Base-by-base conservation (phyloP, 2,797 vertebrate species). In the Brachymystax lenok region DNA sequence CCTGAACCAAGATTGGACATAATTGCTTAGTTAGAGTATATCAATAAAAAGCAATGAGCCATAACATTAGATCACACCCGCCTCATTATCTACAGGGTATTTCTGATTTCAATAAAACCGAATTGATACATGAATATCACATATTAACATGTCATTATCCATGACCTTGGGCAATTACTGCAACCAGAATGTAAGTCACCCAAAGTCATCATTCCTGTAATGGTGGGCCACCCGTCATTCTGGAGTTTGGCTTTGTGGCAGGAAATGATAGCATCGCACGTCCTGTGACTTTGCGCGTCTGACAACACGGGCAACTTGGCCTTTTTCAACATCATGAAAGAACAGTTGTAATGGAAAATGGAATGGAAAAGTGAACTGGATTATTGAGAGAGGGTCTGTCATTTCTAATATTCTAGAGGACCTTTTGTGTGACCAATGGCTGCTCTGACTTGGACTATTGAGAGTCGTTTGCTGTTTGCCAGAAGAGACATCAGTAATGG, bases 261-360 rank as follows among this genome's bases (percentile, higher is more conserved):
- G n/a, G 7, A 67, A 28, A 80, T 56, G 68, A 67, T 77, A 80
- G 72, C 77, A 81, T 82, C 73, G 76, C 61, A 51, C 40, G 73
- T 76, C 75, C 70, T 52, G n/a, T 79, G 81, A 81, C 71, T 74
- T 56, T 8, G 50, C n/a, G 10, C 16, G 24, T 71, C 73, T 79
- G 77, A 80, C 71, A 76, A 70, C 72, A 79, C 35, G 27, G 54
- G 54, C 51, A 76, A 61, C 69, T 33, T 84, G 82, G 77, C 79
- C 81, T 82, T 86, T 80, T 80, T 78, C 71, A 83, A 78, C 79
- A 77, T 79, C 72, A 75, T 69, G 66, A 78, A 82, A 79, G 75
- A 77, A 81, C 77, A 66, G 74, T 71, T 74, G 64, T 13, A 69
- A 82, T 78, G 82, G 83, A 82, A 78, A 79, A 83, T 83, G 67